These are phyloP conservation scores for Chelonus formosanus DNA, from an alignment of 2,888 invertebrate species.

Conservation along the genomic window DNA sequence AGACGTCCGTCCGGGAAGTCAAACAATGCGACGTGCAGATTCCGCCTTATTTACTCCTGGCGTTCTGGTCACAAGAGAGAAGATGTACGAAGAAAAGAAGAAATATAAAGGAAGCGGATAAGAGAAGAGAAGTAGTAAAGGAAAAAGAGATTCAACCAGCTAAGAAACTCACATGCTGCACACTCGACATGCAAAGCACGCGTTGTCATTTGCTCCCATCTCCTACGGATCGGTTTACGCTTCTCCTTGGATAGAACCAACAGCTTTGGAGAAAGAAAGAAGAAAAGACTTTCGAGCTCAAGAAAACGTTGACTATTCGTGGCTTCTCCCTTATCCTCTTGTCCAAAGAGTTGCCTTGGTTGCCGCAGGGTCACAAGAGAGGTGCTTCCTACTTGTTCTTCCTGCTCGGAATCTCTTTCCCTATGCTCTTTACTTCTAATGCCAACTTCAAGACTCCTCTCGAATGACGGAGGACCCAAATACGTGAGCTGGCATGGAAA, in stretches of 20 bases:
- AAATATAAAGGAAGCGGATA: constrained; percentile 6
- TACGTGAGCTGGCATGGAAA: constrained; percentile 35
- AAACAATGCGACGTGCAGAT: constrained; percentile 63
- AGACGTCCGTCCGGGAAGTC: constrained; percentile 59
- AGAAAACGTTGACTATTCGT: neutral
- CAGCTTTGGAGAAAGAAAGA: neutral
- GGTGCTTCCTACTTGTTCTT: constrained; percentile 25
- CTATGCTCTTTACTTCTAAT: neutral
- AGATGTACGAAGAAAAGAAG: constrained; percentile 26
- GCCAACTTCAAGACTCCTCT: too few species aligned
- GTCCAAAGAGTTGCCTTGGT: constrained; percentile 20
- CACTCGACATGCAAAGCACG: constrained; percentile 59
- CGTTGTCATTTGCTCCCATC: constrained; percentile 59
- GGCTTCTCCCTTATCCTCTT: constrained; percentile 14
- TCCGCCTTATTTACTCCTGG: constrained; percentile 60
- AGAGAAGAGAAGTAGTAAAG: constrained; percentile 18
- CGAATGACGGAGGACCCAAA: constrained; percentile 32
- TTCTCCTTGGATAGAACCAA: constrained; percentile 15
- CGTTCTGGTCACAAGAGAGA: constrained; percentile 13
- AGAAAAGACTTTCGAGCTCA: constrained; percentile 7
- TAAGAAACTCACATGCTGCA: constrained; percentile 37
- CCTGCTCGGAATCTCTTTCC: constrained; percentile 25
- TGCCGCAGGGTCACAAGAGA: constrained; percentile 32
- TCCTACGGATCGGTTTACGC: constrained; percentile 52
- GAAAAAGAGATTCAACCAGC: constrained; percentile 31